A percentile compares a stretch with the other conserved stretches of the same genome.
Evolutionary conservation across 2,797 vertebrate genomes (phyloP).

Genomic region (Carcharodon carcharias): DNA sequence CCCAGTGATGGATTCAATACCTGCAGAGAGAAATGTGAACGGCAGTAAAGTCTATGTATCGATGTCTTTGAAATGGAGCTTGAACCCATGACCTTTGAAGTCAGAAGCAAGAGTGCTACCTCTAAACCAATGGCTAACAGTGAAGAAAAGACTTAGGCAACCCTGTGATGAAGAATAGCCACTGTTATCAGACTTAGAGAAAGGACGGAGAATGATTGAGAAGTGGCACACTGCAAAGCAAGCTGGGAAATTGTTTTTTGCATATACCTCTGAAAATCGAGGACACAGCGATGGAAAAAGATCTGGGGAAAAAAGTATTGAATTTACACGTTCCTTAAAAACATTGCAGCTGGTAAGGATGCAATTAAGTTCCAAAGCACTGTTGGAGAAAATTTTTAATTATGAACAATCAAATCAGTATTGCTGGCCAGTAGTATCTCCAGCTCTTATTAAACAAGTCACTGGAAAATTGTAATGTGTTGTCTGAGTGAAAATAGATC

Average conservation of each 20-base stretch:
- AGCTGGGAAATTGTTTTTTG: background rate
- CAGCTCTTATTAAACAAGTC: conserved; percentile 10
- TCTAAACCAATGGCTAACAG: background rate
- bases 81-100: background rate
- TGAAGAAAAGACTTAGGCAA: background rate
- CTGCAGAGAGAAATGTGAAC: background rate
- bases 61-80: background rate
- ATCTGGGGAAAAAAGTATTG: background rate
- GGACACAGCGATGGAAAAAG: background rate
- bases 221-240: background rate
- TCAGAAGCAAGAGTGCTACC: background rate
- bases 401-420: conserved; percentile 16
- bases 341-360: background rate
- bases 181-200: background rate
- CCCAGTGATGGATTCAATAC: background rate
- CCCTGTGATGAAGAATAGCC: background rate
- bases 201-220: background rate
- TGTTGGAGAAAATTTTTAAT: background rate
- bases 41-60: background rate
- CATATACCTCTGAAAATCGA: background rate
- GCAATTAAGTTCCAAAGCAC: conserved; percentile 11
- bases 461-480: conserved; percentile 30
- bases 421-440: background rate
- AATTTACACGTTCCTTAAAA: background rate
- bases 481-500: conserved; percentile 2